phyloP scores from a whole-genome alignment of 2,888 invertebrate genomes.

The Mythimna vitellina region DNA sequence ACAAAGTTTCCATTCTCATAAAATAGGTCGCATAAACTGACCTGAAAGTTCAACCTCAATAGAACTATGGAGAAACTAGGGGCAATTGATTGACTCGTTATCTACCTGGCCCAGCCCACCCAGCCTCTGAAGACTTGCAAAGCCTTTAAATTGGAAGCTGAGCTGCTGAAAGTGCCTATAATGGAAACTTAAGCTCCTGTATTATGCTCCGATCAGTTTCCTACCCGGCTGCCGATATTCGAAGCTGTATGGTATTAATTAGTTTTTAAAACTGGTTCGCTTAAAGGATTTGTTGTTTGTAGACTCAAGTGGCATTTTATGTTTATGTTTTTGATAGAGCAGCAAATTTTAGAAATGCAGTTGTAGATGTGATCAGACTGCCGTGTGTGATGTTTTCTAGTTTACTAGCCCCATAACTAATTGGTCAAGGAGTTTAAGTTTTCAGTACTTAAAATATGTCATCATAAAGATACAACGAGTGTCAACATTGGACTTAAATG shows the following conservation, averaged over 20 bases:
- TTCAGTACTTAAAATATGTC: conserved; percentile 7
- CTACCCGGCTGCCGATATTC: conserved; percentile 31
- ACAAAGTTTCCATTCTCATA: conserved; percentile 8
- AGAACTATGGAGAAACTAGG: conserved; percentile 36
- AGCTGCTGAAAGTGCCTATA: conserved; percentile 52
- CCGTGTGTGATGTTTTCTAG: neutral
- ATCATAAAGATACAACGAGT: neutral
- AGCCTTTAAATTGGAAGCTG: conserved; percentile 54
- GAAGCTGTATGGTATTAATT: conserved; percentile 50
- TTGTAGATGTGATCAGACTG: neutral
- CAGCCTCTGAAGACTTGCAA: conserved; percentile 39
- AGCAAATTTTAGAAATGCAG: neutral
- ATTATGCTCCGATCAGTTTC: conserved; percentile 45
- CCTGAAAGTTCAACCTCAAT: conserved; percentile 42
- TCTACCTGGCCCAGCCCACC: conserved; percentile 44
- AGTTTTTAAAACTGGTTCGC: conserved; percentile 39
- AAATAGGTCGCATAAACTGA: conserved; percentile 35
- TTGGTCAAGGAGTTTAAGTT: neutral
- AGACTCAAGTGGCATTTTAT: neutral
- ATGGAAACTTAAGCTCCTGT: conserved; percentile 57
- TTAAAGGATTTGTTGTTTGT: conserved; percentile 21
- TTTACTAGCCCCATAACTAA: neutral
- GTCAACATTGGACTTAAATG: conserved; percentile 1
- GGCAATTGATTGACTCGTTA: conserved; percentile 47
- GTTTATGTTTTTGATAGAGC: neutral